A percentile compares a stretch with the other conserved stretches of the same genome.
phyloP scores from a whole-genome alignment of 2,888 invertebrate species.

The Apeira syringaria region DNA sequence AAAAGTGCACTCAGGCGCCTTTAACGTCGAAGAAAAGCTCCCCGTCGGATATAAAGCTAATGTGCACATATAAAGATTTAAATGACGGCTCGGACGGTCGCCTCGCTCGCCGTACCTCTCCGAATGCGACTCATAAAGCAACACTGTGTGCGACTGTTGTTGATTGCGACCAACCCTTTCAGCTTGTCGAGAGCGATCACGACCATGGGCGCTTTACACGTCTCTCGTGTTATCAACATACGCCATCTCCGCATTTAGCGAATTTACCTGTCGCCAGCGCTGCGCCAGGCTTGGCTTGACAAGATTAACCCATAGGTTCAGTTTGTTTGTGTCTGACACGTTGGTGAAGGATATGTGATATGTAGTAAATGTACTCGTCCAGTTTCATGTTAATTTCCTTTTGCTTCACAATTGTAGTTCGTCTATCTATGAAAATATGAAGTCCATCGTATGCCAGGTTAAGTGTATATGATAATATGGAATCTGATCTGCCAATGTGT shows the following conservation, averaged over 20 bases:
- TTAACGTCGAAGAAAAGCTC: conserved; percentile 64
- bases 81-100: conserved; percentile 54
- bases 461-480: too few species aligned
- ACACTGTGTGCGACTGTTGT: conserved; percentile 30
- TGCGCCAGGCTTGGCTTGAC: conserved; percentile 11
- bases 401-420: too few species aligned
- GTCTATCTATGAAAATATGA: too few species aligned
- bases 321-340: not conserved
- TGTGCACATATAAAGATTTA: conserved; percentile 77
- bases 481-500: too few species aligned
- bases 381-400: too few species aligned
- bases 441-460: too few species aligned
- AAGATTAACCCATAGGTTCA: conserved; percentile 3
- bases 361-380: too few species aligned
- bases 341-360: not conserved
- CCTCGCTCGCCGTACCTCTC: conserved; percentile 22
- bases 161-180: conserved; percentile 35
- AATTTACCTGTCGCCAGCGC: conserved; percentile 30
- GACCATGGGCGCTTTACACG: conserved; percentile 30
- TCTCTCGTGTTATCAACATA: conserved; percentile 29
- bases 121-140: conserved; percentile 32
- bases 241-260: conserved; percentile 23
- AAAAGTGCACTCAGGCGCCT: conserved; percentile 77
- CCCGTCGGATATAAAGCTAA: conserved; percentile 74
- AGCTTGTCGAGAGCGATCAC: conserved; percentile 29